phyloP scores from a whole-genome alignment of 2,797 vertebrate species.

The Tangara arthus region DNA sequence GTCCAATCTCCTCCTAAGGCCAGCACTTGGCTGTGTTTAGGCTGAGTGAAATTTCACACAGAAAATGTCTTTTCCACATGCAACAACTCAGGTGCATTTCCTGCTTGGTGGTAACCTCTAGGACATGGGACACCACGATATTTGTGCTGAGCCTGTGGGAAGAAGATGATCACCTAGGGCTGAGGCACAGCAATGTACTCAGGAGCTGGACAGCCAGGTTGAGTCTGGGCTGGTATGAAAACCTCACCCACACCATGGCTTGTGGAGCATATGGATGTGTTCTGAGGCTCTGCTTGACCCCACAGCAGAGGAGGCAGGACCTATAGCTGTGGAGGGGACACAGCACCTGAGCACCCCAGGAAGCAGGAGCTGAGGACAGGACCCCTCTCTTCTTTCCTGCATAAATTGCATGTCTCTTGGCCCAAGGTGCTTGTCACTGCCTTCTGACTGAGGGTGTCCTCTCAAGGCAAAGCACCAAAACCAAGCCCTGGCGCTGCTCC shows the following conservation, averaged over 20 bases:
- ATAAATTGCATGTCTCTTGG: not conserved
- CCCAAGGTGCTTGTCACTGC: not conserved
- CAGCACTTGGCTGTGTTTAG: not conserved
- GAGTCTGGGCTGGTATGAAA: not conserved
- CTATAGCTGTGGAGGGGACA: not conserved
- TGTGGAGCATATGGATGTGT: not conserved
- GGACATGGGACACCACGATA: not conserved
- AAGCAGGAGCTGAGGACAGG: not conserved
- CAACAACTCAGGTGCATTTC: not conserved
- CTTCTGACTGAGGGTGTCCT: not conserved
- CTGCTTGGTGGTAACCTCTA: not conserved
- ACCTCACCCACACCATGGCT: fast-evolving
- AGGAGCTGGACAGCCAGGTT: not conserved
- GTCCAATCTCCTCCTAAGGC: not conserved
- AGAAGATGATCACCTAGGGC: not conserved
- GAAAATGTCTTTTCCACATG: not conserved
- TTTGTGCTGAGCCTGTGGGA: not conserved
- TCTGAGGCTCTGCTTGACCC: not conserved
- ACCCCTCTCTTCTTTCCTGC: not conserved
- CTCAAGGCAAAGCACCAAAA: not conserved
- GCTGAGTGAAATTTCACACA: not conserved
- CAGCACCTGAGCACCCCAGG: not conserved
- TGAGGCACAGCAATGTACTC: not conserved
- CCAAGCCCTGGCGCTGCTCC: not conserved
- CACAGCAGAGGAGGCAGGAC: not conserved